A percentile compares a stretch with the other conserved stretches of the same genome.
phyloP scores from a whole-genome alignment of 2,888 invertebrate genomes.

The Torymus auratus region DNA sequence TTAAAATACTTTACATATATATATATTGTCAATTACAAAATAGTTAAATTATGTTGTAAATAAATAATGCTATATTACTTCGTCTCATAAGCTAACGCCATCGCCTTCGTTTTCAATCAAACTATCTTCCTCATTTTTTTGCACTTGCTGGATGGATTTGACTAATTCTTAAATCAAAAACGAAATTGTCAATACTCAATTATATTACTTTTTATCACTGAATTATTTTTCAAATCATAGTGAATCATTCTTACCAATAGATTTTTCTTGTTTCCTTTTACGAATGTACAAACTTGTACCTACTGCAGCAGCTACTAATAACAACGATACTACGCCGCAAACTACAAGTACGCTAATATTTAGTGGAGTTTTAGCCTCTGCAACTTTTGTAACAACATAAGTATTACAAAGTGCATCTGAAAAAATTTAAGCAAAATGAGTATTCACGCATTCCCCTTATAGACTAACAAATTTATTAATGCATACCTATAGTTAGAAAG shows the following conservation, averaged over 20 bases:
- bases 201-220: background rate
- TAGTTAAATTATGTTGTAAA: background rate
- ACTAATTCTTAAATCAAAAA: slow-evolving; percentile 17
- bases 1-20: too few species aligned
- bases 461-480: background rate
- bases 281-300: background rate
- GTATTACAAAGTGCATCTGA: slow-evolving; percentile 37
- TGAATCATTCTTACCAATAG: slow-evolving; percentile 26
- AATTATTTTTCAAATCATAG: background rate
- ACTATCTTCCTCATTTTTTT: slow-evolving; percentile 12
- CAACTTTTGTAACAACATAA: background rate
- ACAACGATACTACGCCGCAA: background rate
- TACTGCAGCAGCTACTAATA: background rate
- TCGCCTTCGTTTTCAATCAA: slow-evolving; percentile 38
- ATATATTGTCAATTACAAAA: background rate
- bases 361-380: background rate
- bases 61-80: background rate
- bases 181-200: background rate
- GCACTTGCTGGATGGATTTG: background rate
- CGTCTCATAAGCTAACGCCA: slow-evolving; percentile 36
- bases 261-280: slow-evolving; percentile 7
- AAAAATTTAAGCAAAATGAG: background rate
- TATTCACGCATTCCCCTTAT: background rate
- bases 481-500: slow-evolving; percentile 52
- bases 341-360: background rate